A percentile compares a stretch with the other conserved stretches of the same genome.
Evolutionary conservation across 2,113 vertebrate species (phyloP).

Genomic region (Zapus hudsonius): DNA sequence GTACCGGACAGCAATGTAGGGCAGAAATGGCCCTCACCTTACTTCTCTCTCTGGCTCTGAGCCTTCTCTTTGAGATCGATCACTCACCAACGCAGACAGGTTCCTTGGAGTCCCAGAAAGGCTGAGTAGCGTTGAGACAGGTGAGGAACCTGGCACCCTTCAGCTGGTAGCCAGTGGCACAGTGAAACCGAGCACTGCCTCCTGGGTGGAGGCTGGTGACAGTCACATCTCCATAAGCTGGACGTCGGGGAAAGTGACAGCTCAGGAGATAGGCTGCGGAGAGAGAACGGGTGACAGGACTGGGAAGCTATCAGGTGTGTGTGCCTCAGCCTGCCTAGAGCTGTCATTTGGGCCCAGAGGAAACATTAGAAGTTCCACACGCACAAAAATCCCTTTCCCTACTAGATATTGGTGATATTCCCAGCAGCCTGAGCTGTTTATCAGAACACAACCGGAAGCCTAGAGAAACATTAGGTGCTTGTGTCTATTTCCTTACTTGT

Average conservation of each 20-base stretch:
- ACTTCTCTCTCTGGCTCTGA: accelerated
- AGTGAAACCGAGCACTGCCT: conserved; percentile 92
- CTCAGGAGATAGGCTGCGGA: conserved; percentile 92
- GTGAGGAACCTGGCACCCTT: conserved; percentile 87
- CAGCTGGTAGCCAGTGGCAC: conserved; percentile 91
- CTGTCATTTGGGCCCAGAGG: not conserved
- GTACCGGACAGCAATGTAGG: not conserved
- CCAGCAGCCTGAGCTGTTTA: not conserved
- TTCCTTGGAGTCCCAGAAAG: conserved; percentile 93
- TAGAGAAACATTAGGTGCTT: not conserved
- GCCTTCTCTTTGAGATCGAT: accelerated
- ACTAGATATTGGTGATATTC: not conserved
- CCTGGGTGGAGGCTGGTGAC: conserved; percentile 94
- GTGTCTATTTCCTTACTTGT: conserved; percentile 10
- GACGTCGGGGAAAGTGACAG: conserved; percentile 91
- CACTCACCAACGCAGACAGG: conserved; percentile 91
- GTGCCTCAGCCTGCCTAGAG: not conserved
- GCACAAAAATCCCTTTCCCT: not conserved
- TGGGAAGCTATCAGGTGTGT: not conserved
- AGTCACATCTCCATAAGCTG: conserved; percentile 91
- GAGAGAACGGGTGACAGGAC: not conserved
- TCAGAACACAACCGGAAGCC: not conserved
- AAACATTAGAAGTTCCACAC: not conserved
- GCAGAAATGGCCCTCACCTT: not conserved
- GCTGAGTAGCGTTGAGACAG: conserved; percentile 94